Evolutionary conservation across 2,113 vertebrate species (phyloP), one percentile per base, ranked within the genome.

Genomic region (Arothron firmamentum): DNA sequence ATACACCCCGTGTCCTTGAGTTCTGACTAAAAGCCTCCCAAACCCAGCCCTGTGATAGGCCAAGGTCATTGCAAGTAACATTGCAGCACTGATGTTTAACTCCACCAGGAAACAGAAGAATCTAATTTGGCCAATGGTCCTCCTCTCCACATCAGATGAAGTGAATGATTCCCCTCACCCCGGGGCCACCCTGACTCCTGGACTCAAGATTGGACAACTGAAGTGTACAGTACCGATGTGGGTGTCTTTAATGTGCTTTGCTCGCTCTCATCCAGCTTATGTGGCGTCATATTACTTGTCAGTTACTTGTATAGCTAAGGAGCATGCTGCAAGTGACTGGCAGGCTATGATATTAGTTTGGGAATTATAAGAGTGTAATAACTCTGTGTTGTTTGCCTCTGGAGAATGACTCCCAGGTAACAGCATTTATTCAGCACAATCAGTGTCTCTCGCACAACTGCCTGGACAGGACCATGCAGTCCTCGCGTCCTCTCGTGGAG

Each of bases 61-160:
- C 86, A 80, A 84, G 86, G 86, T 85, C 88, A 86, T 16, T 43
- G 79, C 49, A 34, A 85, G 81, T 87, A 82, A 74, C 54, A 20
- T 34, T 25, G 11, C 79, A 67, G 63, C 10, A 58, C 73, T 34
- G 83, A 81, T 84, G 81, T 79, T 84, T 72, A 80, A 85, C 67
- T 85, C 76, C 38, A 56, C 74, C 78, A 80, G 82, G 82, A 86
- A 83, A 74, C 25, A 20, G 58, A 52, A 17, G 64, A 67, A 86
- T 86, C 80, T 85, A 81, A 87, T 87, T 87, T 87, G 70, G 75
- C 76, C 77, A 77, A 75, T 74, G 78, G 81, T 67, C 77, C 78
- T 79, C 72, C 66, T 85, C 61, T 72, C 65, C 81, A 70, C 80
- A 83, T 75, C 59, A 83, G 78, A 86, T 82, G 75, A 85, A 87